These are phyloP conservation scores for Cistogaster globosa DNA, from an alignment of 2,888 invertebrate species.

Conservation along the genomic window DNA sequence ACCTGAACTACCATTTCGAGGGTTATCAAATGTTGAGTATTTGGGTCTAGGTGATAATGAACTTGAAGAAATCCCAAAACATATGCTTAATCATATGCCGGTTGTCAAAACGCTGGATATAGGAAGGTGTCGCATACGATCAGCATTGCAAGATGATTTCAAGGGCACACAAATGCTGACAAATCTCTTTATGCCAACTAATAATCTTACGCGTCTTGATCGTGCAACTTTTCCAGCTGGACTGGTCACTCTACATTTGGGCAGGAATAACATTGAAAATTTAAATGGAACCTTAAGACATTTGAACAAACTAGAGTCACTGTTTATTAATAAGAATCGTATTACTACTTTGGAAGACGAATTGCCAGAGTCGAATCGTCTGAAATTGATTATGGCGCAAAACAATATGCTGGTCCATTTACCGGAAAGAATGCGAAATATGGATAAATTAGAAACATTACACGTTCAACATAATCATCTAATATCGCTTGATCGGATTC, in stretches of 20 bases:
- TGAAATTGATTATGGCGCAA: conserved; percentile 89
- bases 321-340: conserved; percentile 91
- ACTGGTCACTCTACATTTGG: conserved; percentile 88
- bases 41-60: conserved; percentile 92
- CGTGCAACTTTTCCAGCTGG: conserved; percentile 88
- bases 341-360: conserved; percentile 90
- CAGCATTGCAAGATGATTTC: conserved; percentile 89
- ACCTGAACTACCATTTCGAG: conserved; percentile 89
- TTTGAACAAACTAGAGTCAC: conserved; percentile 89
- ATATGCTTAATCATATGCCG: conserved; percentile 89
- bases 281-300: conserved; percentile 91
- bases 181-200: conserved; percentile 89
- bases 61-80: conserved; percentile 89
- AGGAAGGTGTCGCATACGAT: conserved; percentile 90
- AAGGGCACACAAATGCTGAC: conserved; percentile 88
- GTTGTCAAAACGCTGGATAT: conserved; percentile 91
- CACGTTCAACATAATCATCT: conserved; percentile 90
- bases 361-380: conserved; percentile 87
- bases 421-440: conserved; percentile 88
- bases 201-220: conserved; percentile 89
- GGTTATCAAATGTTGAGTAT: conserved; percentile 88
- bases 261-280: conserved; percentile 88
- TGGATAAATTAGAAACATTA: conserved; percentile 88
- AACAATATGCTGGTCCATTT: conserved; percentile 88
- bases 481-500: conserved; percentile 87